These are phyloP conservation scores for Pissodes strobi DNA, from an alignment of 1,140 invertebrate genomes.

Conservation along the genomic window DNA sequence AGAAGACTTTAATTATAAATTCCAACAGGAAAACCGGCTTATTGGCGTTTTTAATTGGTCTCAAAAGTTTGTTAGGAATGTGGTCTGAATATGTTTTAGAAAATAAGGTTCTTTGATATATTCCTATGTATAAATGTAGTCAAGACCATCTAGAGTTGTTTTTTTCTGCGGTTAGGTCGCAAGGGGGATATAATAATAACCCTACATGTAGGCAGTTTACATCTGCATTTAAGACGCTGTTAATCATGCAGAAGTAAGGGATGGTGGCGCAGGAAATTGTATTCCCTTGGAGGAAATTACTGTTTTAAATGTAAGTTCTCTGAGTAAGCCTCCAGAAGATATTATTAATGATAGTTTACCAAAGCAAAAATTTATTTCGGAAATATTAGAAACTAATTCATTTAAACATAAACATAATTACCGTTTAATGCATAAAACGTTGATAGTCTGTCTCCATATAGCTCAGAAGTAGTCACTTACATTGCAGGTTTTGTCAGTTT, in stretches of 20 bases:
- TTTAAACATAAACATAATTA: background rate
- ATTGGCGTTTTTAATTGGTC: constrained; percentile 5
- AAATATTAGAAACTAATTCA: background rate
- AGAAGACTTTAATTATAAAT: constrained; percentile 2
- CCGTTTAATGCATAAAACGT: constrained; percentile 12
- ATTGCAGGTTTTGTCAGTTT: constrained; percentile 32
- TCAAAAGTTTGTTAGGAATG: background rate
- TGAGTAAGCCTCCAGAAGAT: constrained; percentile 8
- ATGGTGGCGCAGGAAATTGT: constrained; percentile 27
- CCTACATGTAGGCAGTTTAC: constrained; percentile 33
- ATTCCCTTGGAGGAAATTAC: constrained; percentile 29
- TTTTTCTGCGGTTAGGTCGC: constrained; percentile 31
- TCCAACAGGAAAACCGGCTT: constrained; percentile 14
- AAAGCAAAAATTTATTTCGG: background rate
- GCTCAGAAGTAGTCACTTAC: constrained; percentile 14
- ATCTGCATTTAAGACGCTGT: constrained; percentile 28
- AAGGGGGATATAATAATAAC: constrained; percentile 33
- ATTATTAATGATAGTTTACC: constrained; percentile 17
- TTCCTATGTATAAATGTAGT: constrained; percentile 18
- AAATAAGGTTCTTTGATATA: background rate
- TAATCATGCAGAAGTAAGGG: constrained; percentile 28
- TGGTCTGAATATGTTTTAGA: constrained; percentile 2
- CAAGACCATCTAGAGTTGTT: constrained; percentile 34
- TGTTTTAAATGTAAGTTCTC: constrained; percentile 21
- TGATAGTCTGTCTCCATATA: constrained; percentile 7